Base-by-base conservation (phyloP, 2,797 vertebrate species). In the Acanthurus tractus region DNA sequence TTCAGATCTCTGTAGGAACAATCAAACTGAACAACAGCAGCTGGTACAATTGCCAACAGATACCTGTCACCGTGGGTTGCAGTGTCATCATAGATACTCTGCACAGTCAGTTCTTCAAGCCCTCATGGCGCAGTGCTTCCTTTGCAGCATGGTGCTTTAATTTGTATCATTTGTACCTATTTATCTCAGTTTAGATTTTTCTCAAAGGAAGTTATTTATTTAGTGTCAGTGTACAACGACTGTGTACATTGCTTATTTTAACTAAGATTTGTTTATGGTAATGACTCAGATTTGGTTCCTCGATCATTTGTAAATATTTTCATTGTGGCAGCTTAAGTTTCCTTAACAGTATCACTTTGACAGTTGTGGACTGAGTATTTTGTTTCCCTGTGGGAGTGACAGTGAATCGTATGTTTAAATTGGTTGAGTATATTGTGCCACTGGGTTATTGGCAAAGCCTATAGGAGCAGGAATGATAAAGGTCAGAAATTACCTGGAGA, bases 1-100 rank as follows among this genome's bases (percentile, higher is more conserved):
- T 81, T 75, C 25, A 70, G 67, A 79, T 89, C 84, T 88, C 79
- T 76, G 85, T 86, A 69, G 86, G 86, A 88, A 87, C 77, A 80
- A 73, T 64, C 70, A 79, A 84, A 89, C 56, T 76, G 74, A 83
- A 81, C 86, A 83, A 78, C 72, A 81, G 83, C 83, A 85, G 66
- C 61, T 77, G 77, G 69, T 59, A 63, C 72, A 76, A 64, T 48
- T 44, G 68, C 62, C 64, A 83, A 70, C 63, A 75, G 70, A 86
- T 79, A 81, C 81, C 63, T 84, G 80, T 81, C 83, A 90, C 73
- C 55, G 68, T 1, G 46, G 82, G 76, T 79, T 84, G 80, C 49
- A 8, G 74, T 78, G 81, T 85, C 78, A 64, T 81, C 70, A 72
- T 88, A 81, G 77, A 86, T 71, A 86, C 65, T 48, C 56, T 69